Percentiles rank a stretch among this genome's conserved stretches.
Conservation (phyloP, 2,113 vertebrate genomes). For the Anolis sagrei region DNA sequence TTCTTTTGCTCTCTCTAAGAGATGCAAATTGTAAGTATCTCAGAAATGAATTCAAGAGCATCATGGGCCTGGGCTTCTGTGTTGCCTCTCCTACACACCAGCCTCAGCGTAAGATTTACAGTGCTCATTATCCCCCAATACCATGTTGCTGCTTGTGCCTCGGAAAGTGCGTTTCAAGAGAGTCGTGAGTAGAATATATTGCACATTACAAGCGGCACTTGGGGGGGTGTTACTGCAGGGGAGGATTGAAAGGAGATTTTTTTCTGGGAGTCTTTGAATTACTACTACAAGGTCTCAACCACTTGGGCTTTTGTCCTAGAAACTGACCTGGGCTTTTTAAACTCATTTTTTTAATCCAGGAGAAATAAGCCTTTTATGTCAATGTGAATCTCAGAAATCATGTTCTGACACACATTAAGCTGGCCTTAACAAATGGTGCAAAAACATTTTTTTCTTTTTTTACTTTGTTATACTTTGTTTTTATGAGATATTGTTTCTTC, state of each 20-base stretch:
- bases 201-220: conserved; percentile 2
- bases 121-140: not conserved
- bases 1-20: conserved; percentile 23
- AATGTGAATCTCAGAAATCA: conserved; percentile 27
- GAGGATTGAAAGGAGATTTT: not conserved
- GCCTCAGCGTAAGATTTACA: not conserved
- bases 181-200: conserved; percentile 34
- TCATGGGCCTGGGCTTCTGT: conserved; percentile 14
- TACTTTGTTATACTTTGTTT: not conserved
- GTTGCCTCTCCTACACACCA: not conserved
- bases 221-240: not conserved
- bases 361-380: conserved; percentile 28
- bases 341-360: conserved; percentile 28
- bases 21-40: not conserved
- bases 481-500: not conserved
- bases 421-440: conserved; percentile 27
- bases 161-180: conserved; percentile 24
- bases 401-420: conserved; percentile 16
- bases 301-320: not conserved
- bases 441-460: not conserved
- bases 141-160: conserved; percentile 1
- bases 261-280: conserved; percentile 42
- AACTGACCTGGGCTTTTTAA: conserved; percentile 10
- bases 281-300: conserved; percentile 38
- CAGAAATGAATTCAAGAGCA: conserved; percentile 25